Evolutionary conservation across 1,140 invertebrate species (phyloP).

Genomic region (Pollicipes pollicipes): DNA sequence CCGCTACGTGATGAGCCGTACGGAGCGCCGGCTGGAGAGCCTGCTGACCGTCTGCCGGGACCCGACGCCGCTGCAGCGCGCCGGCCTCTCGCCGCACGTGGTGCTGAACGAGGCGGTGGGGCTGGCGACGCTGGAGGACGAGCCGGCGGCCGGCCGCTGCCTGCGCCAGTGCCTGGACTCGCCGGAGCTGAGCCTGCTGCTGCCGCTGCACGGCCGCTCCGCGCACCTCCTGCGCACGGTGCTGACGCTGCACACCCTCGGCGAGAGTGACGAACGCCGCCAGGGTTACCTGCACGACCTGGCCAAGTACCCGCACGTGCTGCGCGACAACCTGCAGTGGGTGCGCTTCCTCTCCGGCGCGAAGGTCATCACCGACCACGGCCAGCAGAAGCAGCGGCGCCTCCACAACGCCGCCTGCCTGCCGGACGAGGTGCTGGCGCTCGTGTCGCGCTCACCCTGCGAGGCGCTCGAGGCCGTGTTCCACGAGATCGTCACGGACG

Average conservation of each 20-base stretch:
- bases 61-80: constrained; percentile 4
- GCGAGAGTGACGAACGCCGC: neutral
- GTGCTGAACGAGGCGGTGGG: neutral
- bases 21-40: neutral
- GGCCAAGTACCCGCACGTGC: constrained; percentile 1
- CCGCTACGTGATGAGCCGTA: neutral
- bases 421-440: neutral
- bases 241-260: neutral
- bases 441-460: neutral
- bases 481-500: neutral
- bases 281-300: neutral
- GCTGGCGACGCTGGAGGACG: neutral
- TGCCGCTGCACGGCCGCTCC: neutral
- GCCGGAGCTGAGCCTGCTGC: neutral
- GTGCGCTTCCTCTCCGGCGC: neutral
- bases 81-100: neutral
- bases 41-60: neutral
- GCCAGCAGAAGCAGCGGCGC: neutral
- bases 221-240: neutral
- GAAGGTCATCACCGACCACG: neutral
- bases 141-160: neutral
- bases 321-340: constrained; percentile 4
- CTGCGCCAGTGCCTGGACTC: neutral
- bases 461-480: neutral
- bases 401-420: neutral